These are phyloP conservation scores for Drosophila rufa DNA, from an alignment of 1,140 invertebrate species.

Conservation along the genomic window DNA sequence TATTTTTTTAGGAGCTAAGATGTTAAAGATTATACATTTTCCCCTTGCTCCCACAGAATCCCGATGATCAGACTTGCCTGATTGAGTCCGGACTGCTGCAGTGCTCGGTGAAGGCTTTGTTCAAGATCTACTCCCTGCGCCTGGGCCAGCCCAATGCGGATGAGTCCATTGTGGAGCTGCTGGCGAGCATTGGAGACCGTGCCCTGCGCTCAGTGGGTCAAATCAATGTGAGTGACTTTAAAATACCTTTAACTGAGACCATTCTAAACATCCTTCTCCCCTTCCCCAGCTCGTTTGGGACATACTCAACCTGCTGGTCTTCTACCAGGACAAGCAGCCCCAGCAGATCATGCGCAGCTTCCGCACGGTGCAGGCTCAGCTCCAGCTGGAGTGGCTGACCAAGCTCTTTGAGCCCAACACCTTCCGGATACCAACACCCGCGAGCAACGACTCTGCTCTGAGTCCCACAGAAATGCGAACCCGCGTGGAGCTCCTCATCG, in stretches of 20 bases:
- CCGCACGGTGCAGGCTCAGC: conserved; percentile 69
- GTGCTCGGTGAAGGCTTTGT: conserved; percentile 74
- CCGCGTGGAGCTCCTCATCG: conserved; percentile 73
- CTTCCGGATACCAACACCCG: conserved; percentile 30
- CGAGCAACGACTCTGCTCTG: conserved; percentile 46
- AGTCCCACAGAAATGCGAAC: conserved; percentile 65
- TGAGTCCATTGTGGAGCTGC: conserved; percentile 85
- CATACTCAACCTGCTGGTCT: conserved; percentile 74
- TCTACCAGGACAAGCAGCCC: conserved; percentile 76
- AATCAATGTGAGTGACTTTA: conserved; percentile 67
- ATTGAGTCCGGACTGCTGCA: conserved; percentile 76
- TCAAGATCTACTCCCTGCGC: conserved; percentile 77
- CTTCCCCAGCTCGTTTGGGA: conserved; percentile 75
- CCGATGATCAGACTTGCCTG: conserved; percentile 63
- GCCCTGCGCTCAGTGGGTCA: conserved; percentile 86
- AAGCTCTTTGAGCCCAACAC: conserved; percentile 68
- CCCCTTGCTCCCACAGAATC: no score
- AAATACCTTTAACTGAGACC: not conserved
- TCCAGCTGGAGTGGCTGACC: conserved; percentile 74
- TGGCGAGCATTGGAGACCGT: conserved; percentile 85
- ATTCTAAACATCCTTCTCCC: not conserved
- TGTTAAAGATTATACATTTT: no score
- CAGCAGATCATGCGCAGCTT: conserved; percentile 69
- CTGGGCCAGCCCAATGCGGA: conserved; percentile 53
- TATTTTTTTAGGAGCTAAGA: no score